These are phyloP conservation scores for Tachypleus tridentatus DNA, from an alignment of 1,140 invertebrate genomes.

Conservation along the genomic window DNA sequence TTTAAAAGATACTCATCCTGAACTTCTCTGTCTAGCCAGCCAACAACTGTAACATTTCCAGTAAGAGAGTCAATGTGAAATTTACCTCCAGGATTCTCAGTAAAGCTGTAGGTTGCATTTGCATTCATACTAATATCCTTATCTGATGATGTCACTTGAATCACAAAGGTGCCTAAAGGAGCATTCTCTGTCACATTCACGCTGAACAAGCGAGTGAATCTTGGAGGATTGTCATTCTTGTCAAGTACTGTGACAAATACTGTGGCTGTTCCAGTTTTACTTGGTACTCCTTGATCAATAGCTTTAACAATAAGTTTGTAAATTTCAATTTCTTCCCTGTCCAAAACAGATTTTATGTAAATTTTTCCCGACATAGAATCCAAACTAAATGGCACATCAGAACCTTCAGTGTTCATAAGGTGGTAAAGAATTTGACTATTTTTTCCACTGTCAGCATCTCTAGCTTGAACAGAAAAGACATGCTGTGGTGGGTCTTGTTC, in stretches of 20 bases:
- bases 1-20: conserved; percentile 83
- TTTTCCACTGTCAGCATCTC: conserved; percentile 70
- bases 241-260: conserved; percentile 75
- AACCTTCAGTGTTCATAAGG: conserved; percentile 44
- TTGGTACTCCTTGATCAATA: conserved; percentile 68
- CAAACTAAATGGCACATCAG: conserved; percentile 53
- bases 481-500: conserved; percentile 66
- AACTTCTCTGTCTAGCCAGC: conserved; percentile 68
- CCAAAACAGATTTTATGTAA: conserved; percentile 63
- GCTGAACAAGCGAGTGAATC: conserved; percentile 81
- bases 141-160: conserved; percentile 81
- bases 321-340: conserved; percentile 70
- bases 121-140: conserved; percentile 74
- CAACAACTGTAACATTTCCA: conserved; percentile 80
- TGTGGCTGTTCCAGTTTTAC: conserved; percentile 66
- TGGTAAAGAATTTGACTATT: conserved; percentile 74
- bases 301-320: conserved; percentile 79
- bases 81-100: conserved; percentile 73
- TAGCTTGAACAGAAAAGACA: conserved; percentile 66
- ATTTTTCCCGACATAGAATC: conserved; percentile 70
- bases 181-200: conserved; percentile 93
- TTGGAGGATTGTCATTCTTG: conserved; percentile 89
- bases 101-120: conserved; percentile 75
- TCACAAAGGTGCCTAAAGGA: conserved; percentile 80
- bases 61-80: conserved; percentile 75